A percentile compares a stretch with the other conserved stretches of the same genome.
Conservation (phyloP, 2,888 invertebrate species). For the Mythimna ferrago region DNA sequence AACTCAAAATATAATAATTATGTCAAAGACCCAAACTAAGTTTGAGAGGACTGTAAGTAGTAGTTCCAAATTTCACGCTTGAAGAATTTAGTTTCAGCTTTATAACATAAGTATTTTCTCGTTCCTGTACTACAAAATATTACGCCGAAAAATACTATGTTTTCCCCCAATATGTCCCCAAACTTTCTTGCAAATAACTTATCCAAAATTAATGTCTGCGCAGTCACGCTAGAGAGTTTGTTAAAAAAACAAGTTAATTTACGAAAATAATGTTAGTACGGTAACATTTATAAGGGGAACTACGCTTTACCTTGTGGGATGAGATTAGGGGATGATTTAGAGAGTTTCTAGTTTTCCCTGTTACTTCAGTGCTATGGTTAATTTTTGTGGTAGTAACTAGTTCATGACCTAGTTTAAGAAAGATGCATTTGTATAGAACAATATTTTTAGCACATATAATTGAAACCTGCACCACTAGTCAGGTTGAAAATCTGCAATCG, state of each 20-base stretch:
- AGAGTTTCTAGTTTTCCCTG: neutral
- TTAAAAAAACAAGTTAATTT: conserved; percentile 45
- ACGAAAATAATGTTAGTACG: conserved; percentile 17
- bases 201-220: conserved; percentile 33
- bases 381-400: neutral
- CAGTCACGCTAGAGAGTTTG: conserved; percentile 10
- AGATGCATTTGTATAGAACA: no score
- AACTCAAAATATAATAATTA: no score
- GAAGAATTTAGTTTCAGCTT: no score
- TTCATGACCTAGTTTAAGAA: neutral
- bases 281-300: conserved; percentile 25
- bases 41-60: no score
- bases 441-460: no score
- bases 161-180: conserved; percentile 12
- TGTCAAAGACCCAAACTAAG: no score
- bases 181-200: conserved; percentile 28
- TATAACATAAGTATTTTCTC: neutral
- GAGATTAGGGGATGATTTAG: conserved; percentile 30
- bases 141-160: neutral
- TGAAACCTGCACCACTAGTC: no score
- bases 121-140: neutral
- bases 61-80: no score
- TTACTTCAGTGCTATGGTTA: conserved; percentile 2
- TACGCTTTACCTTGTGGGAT: conserved; percentile 6
- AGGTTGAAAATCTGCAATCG: no score